These are phyloP conservation scores for Drosophila helvetica DNA, from an alignment of 2,888 invertebrate genomes.

Conservation along the genomic window DNA sequence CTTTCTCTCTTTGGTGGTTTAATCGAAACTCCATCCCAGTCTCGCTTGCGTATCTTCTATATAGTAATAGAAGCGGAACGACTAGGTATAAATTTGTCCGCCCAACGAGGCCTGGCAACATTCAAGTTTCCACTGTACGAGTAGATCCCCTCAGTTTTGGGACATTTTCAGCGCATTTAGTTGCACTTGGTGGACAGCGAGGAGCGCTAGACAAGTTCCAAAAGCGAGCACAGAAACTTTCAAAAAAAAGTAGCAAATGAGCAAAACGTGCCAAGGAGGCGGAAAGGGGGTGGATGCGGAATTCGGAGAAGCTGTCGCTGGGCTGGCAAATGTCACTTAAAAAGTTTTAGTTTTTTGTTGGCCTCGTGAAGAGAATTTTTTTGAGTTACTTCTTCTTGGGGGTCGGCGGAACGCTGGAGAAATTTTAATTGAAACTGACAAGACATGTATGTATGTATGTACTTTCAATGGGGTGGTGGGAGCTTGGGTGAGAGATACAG, in stretches of 20 bases:
- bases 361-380: not conserved
- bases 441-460: not conserved
- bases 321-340: constrained; percentile 25
- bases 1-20: too few relatives aligned
- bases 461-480: too few relatives aligned
- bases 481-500: not conserved
- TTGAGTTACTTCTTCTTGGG: not conserved
- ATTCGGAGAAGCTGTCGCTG: not conserved
- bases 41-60: too few relatives aligned
- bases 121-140: too few relatives aligned
- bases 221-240: constrained; percentile 21
- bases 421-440: constrained; percentile 22
- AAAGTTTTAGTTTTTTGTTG: constrained; percentile 12
- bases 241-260: constrained; percentile 28
- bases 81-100: too few relatives aligned
- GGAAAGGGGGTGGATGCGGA: not conserved
- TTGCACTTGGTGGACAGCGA: constrained; percentile 7
- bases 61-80: too few relatives aligned
- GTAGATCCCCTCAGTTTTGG: not conserved
- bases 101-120: too few relatives aligned
- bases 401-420: not conserved
- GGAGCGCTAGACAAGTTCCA: constrained; percentile 34
- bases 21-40: too few relatives aligned
- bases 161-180: constrained; percentile 23
- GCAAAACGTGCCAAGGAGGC: not conserved